Base-by-base conservation (phyloP, 2,113 vertebrate species). In the Perccottus glenii region DNA sequence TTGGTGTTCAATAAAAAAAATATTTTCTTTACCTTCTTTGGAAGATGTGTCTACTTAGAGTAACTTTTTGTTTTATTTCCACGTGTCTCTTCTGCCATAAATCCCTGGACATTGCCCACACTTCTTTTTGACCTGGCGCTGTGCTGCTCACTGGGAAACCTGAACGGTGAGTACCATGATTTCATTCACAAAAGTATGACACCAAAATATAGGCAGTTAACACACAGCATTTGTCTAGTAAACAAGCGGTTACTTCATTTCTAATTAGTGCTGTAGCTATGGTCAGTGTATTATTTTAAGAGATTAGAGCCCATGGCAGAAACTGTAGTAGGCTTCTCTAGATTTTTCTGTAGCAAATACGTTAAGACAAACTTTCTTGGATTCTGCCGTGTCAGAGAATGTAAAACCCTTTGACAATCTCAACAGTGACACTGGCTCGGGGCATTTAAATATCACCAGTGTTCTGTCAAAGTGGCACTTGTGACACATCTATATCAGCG, bases 131-230 rank as follows among this genome's bases (percentile, higher is more conserved):
- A 78, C 80, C 71, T 48, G 79, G 64, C 48, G 64, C 65, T 36
- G 3, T 19, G 15, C 66, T 27, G 61, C 9, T 27, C 46, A 57
- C 77, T 9, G 32, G 77, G 65, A 65, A 16, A 48, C 57, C 76
- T 49, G 74, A 51, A 76, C 49, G 87, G 89, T 90, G 82, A 90
- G 89, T 89, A 50, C 38, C 74, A 33, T 32, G 58, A 5, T 0
- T 62, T 64, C 35, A 67, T 73, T 81, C 62, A 77, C 64, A 62
- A 49, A 62, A 57, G 6, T 0, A 42, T 19, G 36, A 65, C 50
- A 42, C 56, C 15, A 38, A 5, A 27, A 49, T 14, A 53, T 0
- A 49, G 32, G 1, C 4, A n/a, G 27, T 16, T 4, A 4, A 51
- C 14, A 38, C 42, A 14, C 38, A n/a, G 0, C 3, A 6, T 6